A percentile compares a stretch with the other conserved stretches of the same genome.
These are phyloP conservation scores for Osmerus mordax DNA, from an alignment of 2,113 vertebrate genomes.

Conservation along the genomic window DNA sequence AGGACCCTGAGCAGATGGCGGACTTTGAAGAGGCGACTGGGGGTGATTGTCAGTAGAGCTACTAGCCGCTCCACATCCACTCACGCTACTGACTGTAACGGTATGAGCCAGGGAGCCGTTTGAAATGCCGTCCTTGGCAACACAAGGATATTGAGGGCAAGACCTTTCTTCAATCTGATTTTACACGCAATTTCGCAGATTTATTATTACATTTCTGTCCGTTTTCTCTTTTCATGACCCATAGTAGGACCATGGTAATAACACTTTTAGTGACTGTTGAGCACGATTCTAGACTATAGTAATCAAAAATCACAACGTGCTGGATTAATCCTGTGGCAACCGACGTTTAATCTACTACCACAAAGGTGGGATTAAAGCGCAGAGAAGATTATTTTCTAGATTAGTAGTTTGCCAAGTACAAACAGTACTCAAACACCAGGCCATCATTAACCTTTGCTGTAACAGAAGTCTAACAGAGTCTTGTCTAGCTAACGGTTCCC, in stretches of 20 bases:
- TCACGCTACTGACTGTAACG: slow-evolving; percentile 18
- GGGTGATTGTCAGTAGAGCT: slow-evolving; percentile 30
- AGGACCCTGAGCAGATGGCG: slow-evolving; percentile 58
- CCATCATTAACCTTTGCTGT: background rate
- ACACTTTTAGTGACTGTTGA: too few species aligned
- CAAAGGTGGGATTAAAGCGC: background rate
- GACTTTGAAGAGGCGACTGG: slow-evolving; percentile 42
- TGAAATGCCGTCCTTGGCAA: too few species aligned
- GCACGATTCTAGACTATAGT: too few species aligned
- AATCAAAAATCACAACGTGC: background rate
- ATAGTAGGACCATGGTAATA: too few species aligned
- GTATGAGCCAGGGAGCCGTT: background rate
- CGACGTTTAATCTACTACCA: background rate
- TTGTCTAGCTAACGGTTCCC: background rate
- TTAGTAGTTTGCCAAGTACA: background rate
- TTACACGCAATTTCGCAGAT: too few species aligned
- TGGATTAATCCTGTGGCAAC: too few species aligned
- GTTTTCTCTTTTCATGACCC: too few species aligned
- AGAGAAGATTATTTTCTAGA: background rate
- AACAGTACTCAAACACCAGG: background rate
- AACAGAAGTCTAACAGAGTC: background rate
- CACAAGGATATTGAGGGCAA: too few species aligned
- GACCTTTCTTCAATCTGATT: too few species aligned
- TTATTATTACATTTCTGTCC: too few species aligned
- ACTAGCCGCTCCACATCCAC: slow-evolving; percentile 33